Conservation (phyloP, 2,888 invertebrate genomes). For the Thymelicus lineola region DNA sequence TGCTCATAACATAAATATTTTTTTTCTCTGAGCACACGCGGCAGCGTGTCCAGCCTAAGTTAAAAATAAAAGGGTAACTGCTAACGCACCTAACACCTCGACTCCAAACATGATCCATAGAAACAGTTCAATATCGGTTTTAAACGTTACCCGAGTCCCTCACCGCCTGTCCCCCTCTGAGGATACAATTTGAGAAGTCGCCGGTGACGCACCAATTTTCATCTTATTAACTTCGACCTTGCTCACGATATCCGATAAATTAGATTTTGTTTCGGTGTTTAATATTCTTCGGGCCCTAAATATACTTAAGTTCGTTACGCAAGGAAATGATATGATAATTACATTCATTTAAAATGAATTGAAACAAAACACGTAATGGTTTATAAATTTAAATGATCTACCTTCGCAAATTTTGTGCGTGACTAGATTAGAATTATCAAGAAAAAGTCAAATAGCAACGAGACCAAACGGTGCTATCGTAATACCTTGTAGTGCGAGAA, state of each 20-base stretch:
- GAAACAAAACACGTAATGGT: too few species aligned
- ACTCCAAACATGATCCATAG: not conserved
- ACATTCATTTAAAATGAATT: conserved; percentile 11
- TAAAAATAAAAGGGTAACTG: too few species aligned
- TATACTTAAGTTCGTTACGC: conserved; percentile 11
- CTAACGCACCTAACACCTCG: not conserved
- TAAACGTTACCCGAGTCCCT: not conserved
- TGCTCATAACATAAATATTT: too few species aligned
- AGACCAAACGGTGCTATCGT: too few species aligned
- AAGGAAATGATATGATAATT: conserved; percentile 21
- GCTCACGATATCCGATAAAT: conserved; percentile 29
- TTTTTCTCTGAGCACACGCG: too few species aligned
- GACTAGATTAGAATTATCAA: too few species aligned
- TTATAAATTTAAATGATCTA: too few species aligned
- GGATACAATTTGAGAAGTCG: conserved; percentile 21
- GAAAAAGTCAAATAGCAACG: too few species aligned
- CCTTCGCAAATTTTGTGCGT: too few species aligned
- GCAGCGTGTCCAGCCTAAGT: too few species aligned
- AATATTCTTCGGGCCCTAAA: conserved; percentile 12
- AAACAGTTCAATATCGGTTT: not conserved
- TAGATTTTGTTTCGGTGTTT: conserved; percentile 25
- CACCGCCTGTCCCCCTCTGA: not conserved
- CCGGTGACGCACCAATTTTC: conserved; percentile 26
- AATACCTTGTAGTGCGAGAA: too few species aligned
- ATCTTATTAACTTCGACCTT: conserved; percentile 28